Evolutionary conservation across 2,888 invertebrate species (phyloP), one percentile per base, ranked within the genome.

Genomic region (Metopia argyrocephala): DNA sequence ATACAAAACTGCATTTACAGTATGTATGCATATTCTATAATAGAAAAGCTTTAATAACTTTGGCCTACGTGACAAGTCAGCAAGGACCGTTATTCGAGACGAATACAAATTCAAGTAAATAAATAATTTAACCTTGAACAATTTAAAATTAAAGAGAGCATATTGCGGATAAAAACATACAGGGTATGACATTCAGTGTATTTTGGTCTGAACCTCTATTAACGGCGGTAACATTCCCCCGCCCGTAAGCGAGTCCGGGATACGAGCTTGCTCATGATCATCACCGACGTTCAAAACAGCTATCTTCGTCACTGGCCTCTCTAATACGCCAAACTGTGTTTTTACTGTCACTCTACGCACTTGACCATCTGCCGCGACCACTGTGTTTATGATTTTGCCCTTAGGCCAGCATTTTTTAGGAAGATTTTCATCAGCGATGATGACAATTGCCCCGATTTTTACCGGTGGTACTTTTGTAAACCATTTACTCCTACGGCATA

Each of bases 341-440:
- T 20, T 38, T 15, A 66, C 21, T 0, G 66, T 66, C 3, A 38
- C 66, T 38, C 38, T 54, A 5, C 54, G 66, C n/a, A 66, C 56
- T 38, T 66, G 66, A 2, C 65, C 52, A 31, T 65, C 62, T 21
- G 38, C 45, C 3, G 62, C 46, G 21, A 46, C 23, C 1, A 25
- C n/a, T 6, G 45, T 21, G n/a, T 68, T 56, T 6, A 21, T 25
- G 27, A 79, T 52, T 52, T 46, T 38, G 4, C 79, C 73, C 61
- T 82, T 81, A 1, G 74, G 65, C 76, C 78, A 84, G 59, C 46
- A 45, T 27, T 79, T 69, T 61, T 81, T 20, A 21, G 74, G 83
- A 9, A 74, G 54, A 28, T 57, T 65, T 5, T 76, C 64, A 23
- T 81, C 82, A 2, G 76, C 65, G 1, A 83, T 78, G n/a, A 78